A percentile compares a stretch with the other conserved stretches of the same genome.
These are phyloP conservation scores for Drosophila leonis DNA, from an alignment of 2,888 invertebrate genomes.

Conservation along the genomic window DNA sequence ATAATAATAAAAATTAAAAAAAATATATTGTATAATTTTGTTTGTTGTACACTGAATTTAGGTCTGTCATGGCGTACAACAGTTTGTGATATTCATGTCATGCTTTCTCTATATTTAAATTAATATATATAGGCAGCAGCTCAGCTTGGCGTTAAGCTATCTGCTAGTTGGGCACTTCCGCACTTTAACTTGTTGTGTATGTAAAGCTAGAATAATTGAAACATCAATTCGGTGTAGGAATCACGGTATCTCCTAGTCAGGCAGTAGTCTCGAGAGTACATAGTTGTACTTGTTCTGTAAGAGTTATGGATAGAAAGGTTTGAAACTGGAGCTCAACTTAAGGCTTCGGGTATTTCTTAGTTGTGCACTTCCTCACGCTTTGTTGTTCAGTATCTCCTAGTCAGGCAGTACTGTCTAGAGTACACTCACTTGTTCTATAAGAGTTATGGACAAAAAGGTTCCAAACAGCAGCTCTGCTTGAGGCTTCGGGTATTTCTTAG, in stretches of 20 bases:
- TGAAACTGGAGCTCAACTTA: too few species aligned
- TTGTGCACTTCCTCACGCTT: background rate
- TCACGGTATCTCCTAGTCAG: background rate
- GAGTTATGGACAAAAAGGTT: too few species aligned
- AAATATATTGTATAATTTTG: constrained; percentile 21
- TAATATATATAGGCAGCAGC: background rate
- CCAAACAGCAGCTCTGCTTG: too few species aligned
- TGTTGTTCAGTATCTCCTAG: background rate
- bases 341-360: background rate
- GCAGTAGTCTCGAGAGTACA: background rate
- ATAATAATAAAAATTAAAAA: background rate
- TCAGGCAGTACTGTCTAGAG: background rate
- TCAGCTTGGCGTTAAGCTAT: background rate
- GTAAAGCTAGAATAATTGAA: too few species aligned
- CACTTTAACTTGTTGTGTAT: too few species aligned
- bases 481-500: background rate
- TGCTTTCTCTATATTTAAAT: constrained; percentile 4
- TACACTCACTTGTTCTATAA: background rate
- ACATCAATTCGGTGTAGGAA: too few species aligned
- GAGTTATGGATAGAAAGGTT: too few species aligned
- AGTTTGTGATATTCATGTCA: constrained; percentile 6
- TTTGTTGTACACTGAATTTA: constrained; percentile 5
- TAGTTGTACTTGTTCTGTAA: background rate
- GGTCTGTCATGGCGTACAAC: background rate
- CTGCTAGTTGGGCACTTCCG: constrained; percentile 1